Percentiles rank a stretch among this genome's conserved stretches.
Evolutionary conservation across 1,140 invertebrate genomes (phyloP).

Genomic region (Telenomus remus): DNA sequence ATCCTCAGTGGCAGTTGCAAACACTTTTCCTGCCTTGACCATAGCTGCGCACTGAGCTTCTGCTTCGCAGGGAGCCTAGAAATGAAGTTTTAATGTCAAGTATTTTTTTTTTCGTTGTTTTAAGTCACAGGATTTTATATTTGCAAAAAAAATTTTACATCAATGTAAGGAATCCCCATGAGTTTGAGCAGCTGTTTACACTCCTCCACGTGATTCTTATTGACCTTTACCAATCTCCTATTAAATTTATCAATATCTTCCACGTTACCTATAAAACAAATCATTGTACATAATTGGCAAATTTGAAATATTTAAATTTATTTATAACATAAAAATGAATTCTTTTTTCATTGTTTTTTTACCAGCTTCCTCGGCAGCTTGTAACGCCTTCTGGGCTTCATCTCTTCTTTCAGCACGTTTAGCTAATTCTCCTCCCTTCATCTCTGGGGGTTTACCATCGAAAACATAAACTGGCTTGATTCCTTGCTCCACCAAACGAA

Average conservation of each 20-base stretch:
- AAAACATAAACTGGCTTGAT: conserved; percentile 99
- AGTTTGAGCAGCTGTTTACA: conserved; percentile 90
- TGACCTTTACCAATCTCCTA: conserved; percentile 95
- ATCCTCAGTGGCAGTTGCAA: conserved; percentile 97
- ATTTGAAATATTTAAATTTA: no score
- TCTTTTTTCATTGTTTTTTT: conserved; percentile 42
- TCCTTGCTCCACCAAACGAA: conserved; percentile 96
- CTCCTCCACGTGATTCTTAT: conserved; percentile 92
- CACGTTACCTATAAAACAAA: conserved; percentile 81
- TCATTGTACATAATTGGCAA: no score
- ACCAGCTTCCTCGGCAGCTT: conserved; percentile 93
- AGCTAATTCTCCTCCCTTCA: conserved; percentile 93
- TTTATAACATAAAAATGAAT: not conserved
- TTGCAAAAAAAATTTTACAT: conserved; percentile 74
- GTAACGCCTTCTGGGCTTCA: conserved; percentile 94
- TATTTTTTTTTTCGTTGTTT: not conserved
- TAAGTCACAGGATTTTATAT: not conserved
- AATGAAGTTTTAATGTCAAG: not conserved
- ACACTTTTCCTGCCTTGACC: conserved; percentile 94
- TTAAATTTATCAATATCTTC: conserved; percentile 97
- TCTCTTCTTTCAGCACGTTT: conserved; percentile 93
- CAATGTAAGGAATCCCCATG: conserved; percentile 97
- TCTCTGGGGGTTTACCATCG: conserved; percentile 96
- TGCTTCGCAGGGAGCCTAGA: conserved; percentile 95
- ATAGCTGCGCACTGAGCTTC: conserved; percentile 98